Percentiles rank a stretch among this genome's conserved stretches.
phyloP scores from a whole-genome alignment of 2,888 invertebrate genomes.

The Drosophila multiciliata region DNA sequence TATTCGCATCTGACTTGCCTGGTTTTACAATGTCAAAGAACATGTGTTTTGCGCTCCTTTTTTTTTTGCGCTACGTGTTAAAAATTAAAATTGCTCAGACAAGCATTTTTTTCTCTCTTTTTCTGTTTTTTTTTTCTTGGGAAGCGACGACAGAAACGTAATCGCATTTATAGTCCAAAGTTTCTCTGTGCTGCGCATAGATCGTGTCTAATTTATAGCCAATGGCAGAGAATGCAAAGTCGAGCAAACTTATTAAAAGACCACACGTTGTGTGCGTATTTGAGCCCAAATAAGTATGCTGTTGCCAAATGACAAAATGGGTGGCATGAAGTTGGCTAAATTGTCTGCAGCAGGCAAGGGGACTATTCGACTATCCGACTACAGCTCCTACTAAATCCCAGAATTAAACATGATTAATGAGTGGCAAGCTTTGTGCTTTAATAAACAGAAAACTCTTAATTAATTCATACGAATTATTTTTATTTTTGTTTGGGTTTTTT shows the following conservation, averaged over 20 bases:
- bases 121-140: neutral
- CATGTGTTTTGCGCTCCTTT: constrained; percentile 51
- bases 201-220: constrained; percentile 61
- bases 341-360: neutral
- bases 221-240: constrained; percentile 13
- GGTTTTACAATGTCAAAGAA: constrained; percentile 62
- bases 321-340: neutral
- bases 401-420: neutral
- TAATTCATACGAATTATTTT: neutral
- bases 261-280: constrained; percentile 23
- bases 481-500: neutral
- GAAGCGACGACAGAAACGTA: neutral
- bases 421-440: neutral
- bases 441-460: neutral
- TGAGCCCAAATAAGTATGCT: constrained; percentile 59
- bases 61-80: constrained; percentile 64
- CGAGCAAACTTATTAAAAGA: constrained; percentile 37
- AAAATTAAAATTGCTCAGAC: constrained; percentile 65
- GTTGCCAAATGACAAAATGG: constrained; percentile 36
- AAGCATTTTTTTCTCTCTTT: neutral
- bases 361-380: neutral
- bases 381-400: neutral
- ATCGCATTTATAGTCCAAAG: constrained; percentile 12
- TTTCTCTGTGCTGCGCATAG: constrained; percentile 39
- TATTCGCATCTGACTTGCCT: constrained; percentile 24